Base-by-base conservation (phyloP, 2,113 vertebrate species). In the Scalopus aquaticus region DNA sequence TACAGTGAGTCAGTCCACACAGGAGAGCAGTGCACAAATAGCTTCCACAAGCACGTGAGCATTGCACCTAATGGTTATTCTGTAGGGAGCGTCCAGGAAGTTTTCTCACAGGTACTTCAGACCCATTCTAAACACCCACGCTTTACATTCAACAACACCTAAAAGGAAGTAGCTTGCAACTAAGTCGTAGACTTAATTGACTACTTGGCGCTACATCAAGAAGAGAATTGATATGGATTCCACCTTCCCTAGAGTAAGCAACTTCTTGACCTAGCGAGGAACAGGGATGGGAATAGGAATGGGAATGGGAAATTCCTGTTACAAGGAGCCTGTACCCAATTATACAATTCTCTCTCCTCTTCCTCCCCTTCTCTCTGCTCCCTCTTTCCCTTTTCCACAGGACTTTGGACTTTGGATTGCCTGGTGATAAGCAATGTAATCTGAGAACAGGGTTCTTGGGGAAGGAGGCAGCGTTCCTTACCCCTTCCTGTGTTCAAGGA, bases 181-280 rank as follows among this genome's bases (percentile, higher is more conserved):
- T 65, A 37, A 77, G 73, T 88, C 76, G 26, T 26, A 87, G 6
- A 54, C 76, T 73, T 37, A 76, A 3, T 17, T 77, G 28, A 70
- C 65, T 51, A n/a, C 37, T 42, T 51, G n/a, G n/a, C 73, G 90
- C 24, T 46, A 1, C 32, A 49, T 91, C 79, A 82, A 73, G n/a
- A 77, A 91, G 78, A 91, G 51, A 96, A 94, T 79, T 37, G 49
- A 58, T 81, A 82, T 10, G 2, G 1, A 74, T 70, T 83, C 39
- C 39, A 67, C 73, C 39, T 84, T 93, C 56, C 93, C 78, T 77
- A 46, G 19, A 60, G 35, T 12, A 58, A 82, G 24, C 6, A 2
- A 60, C 81, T 93, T 78, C n/a, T 77, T 82, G 30, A 89, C 49
- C 64, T 49, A 69, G 9, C 72, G n/a, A 69, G 24, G 54, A 76